phyloP scores from a whole-genome alignment of 2,113 vertebrate species.

The Rhynchomys soricoides region DNA sequence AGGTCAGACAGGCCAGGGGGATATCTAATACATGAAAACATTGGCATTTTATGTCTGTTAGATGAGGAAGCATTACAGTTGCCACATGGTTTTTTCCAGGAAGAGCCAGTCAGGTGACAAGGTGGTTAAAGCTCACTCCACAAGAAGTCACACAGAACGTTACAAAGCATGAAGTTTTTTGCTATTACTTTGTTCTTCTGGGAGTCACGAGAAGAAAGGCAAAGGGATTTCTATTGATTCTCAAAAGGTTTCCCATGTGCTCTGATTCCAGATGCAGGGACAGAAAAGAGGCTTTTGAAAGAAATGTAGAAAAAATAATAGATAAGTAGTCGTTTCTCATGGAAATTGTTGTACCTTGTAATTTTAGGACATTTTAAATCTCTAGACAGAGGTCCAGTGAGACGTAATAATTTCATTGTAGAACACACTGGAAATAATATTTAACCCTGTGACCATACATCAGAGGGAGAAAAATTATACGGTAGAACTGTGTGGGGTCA shows the following conservation, averaged over 20 bases:
- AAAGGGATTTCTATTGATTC: conserved; percentile 57
- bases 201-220: conserved; percentile 34
- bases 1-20: background rate
- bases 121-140: background rate
- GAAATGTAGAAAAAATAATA: conserved; percentile 54
- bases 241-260: conserved; percentile 40
- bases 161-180: background rate
- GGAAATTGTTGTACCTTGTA: conserved; percentile 40
- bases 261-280: conserved; percentile 21
- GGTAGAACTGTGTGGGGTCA: fast-evolving
- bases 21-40: conserved; percentile 12
- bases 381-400: conserved; percentile 53
- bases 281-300: conserved; percentile 57
- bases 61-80: conserved; percentile 13
- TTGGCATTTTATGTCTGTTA: background rate
- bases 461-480: conserved; percentile 38
- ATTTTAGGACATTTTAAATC: conserved; percentile 66
- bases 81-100: background rate
- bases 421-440: conserved; percentile 58
- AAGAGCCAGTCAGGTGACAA: conserved; percentile 28
- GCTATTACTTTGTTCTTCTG: conserved; percentile 36
- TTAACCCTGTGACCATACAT: conserved; percentile 62
- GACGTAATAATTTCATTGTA: conserved; percentile 64
- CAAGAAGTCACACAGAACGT: background rate
- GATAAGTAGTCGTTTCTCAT: conserved; percentile 1